Percentiles rank a stretch among this genome's conserved stretches.
These are phyloP conservation scores for Stegastes partitus DNA, from an alignment of 2,113 vertebrate species.

Conservation along the genomic window DNA sequence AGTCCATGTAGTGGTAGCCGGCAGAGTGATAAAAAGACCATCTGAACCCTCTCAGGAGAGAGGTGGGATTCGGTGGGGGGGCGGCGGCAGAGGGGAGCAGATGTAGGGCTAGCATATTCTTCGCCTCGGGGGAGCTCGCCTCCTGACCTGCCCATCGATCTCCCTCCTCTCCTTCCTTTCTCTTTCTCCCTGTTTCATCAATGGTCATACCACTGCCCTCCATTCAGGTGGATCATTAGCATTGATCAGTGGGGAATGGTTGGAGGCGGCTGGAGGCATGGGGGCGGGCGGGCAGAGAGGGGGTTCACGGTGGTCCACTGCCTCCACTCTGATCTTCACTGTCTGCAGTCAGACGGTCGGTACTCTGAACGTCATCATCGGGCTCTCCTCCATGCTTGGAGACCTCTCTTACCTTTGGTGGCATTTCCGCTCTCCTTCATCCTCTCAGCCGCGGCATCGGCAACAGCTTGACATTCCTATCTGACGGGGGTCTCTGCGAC, in stretches of 20 bases:
- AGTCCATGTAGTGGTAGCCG: slow-evolving; percentile 70
- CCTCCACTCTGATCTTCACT: not conserved
- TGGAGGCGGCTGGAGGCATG: not conserved
- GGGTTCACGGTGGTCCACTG: not conserved
- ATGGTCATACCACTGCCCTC: slow-evolving; percentile 45
- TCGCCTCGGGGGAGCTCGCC: slow-evolving; percentile 62
- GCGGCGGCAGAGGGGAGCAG: slow-evolving; percentile 64
- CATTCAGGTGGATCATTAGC: slow-evolving; percentile 74
- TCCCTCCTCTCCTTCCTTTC: slow-evolving; percentile 50
- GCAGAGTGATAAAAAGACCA: slow-evolving; percentile 80
- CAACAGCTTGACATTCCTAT: slow-evolving; percentile 64
- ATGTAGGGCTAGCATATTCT: slow-evolving; percentile 70
- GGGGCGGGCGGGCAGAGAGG: not conserved
- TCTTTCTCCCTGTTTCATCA: slow-evolving; percentile 49
- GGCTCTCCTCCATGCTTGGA: slow-evolving; percentile 14
- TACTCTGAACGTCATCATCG: slow-evolving; percentile 13
- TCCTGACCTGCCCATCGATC: slow-evolving; percentile 75
- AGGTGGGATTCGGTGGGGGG: slow-evolving; percentile 39
- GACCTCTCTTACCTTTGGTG: slow-evolving; percentile 18
- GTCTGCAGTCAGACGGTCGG: slow-evolving; percentile 8
- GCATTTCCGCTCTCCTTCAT: slow-evolving; percentile 46
- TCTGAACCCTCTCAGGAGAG: slow-evolving; percentile 77
- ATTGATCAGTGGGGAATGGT: slow-evolving; percentile 57
- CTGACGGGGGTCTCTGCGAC: slow-evolving; percentile 51
- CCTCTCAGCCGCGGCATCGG: slow-evolving; percentile 28